Percentiles rank a stretch among this genome's conserved stretches.
phyloP scores from a whole-genome alignment of 2,888 invertebrate species.

The Drosophila neotestacea region DNA sequence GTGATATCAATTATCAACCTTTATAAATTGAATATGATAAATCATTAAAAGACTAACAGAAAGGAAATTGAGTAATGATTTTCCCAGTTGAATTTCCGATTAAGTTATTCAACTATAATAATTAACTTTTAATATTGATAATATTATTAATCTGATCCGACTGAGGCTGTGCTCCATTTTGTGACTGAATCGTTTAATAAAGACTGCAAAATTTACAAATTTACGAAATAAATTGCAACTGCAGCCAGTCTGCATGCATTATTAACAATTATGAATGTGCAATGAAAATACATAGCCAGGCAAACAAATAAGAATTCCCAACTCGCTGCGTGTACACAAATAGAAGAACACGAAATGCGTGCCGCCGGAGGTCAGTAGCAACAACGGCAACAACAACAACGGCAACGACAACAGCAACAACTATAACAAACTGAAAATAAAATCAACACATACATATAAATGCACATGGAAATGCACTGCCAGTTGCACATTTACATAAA shows the following conservation, averaged over 20 bases:
- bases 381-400: slow-evolving; percentile 30
- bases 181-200: slow-evolving; percentile 28
- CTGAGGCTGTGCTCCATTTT: not conserved
- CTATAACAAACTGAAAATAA: slow-evolving; percentile 54
- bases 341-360: slow-evolving; percentile 55
- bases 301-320: slow-evolving; percentile 49
- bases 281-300: slow-evolving; percentile 25
- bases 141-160: slow-evolving; percentile 4
- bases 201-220: slow-evolving; percentile 24
- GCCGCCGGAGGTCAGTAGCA: slow-evolving; percentile 55
- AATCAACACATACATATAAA: slow-evolving; percentile 45
- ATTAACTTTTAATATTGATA: slow-evolving; percentile 1
- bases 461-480: slow-evolving; percentile 50
- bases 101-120: not conserved
- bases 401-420: not conserved
- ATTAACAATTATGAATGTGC: slow-evolving; percentile 66
- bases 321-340: slow-evolving; percentile 42
- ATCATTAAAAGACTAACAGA: not conserved
- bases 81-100: not conserved
- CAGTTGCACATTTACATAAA: slow-evolving; percentile 45
- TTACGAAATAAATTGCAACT: slow-evolving; percentile 34
- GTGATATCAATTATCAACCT: no score
- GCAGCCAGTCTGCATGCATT: slow-evolving; percentile 51
- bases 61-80: not conserved
- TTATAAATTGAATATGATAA: no score